These are phyloP conservation scores for Drosophila rubida DNA, from an alignment of 2,888 invertebrate genomes.

Conservation along the genomic window DNA sequence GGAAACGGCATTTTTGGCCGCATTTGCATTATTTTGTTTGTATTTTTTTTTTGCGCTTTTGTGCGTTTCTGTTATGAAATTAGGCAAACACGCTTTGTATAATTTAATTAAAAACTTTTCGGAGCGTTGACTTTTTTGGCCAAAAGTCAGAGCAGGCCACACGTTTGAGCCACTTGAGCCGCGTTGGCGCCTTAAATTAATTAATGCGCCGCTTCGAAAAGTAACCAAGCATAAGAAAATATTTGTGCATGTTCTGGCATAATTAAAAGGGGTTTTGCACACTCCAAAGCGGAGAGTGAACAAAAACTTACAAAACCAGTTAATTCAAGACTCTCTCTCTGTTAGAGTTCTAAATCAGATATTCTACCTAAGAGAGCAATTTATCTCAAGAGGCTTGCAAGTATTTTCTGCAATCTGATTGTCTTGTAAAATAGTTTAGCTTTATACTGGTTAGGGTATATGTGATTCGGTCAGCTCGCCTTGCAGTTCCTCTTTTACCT, in stretches of 20 bases:
- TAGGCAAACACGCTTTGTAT: constrained; percentile 64
- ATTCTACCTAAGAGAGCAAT: neutral
- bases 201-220: constrained; percentile 64
- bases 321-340: constrained; percentile 9
- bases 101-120: constrained; percentile 76
- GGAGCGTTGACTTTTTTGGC: constrained; percentile 58
- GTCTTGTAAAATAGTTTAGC: neutral
- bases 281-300: constrained; percentile 11
- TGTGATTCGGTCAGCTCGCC: neutral
- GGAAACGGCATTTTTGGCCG: neutral
- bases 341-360: neutral
- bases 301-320: constrained; percentile 4
- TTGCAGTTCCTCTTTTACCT: constrained; percentile 12
- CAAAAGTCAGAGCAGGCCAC: constrained; percentile 60
- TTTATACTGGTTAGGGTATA: constrained; percentile 37
- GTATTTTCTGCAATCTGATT: neutral
- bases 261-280: constrained; percentile 66
- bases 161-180: constrained; percentile 56
- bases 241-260: constrained; percentile 76
- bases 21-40: constrained; percentile 20
- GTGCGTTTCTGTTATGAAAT: constrained; percentile 45
- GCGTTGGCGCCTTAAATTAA: constrained; percentile 62
- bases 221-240: constrained; percentile 71
- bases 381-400: neutral
- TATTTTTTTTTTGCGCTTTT: neutral